Percentiles rank a stretch among this genome's conserved stretches.
phyloP scores from a whole-genome alignment of 2,888 invertebrate genomes.

The Acleris holmiana region DNA sequence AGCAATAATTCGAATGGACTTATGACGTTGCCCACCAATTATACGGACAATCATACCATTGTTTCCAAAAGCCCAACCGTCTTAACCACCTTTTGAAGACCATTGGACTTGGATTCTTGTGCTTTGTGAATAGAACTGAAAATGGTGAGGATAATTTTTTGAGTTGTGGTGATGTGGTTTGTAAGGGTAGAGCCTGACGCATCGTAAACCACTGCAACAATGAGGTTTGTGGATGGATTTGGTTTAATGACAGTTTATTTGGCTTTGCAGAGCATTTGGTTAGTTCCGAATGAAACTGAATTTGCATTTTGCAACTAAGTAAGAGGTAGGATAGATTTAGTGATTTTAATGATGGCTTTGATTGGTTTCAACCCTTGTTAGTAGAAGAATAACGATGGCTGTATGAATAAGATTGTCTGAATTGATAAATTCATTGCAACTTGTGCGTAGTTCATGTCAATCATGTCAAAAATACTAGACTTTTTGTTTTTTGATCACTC shows the following conservation, averaged over 20 bases:
- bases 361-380: too few relatives aligned
- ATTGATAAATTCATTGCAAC: too few relatives aligned
- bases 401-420: too few relatives aligned
- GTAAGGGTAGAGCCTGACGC: conserved; percentile 12
- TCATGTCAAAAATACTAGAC: too few relatives aligned
- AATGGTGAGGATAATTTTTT: not conserved
- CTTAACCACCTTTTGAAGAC: not conserved
- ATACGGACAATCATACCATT: conserved; percentile 80
- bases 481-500: too few relatives aligned
- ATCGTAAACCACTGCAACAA: conserved; percentile 36
- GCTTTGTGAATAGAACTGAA: not conserved
- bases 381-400: too few relatives aligned
- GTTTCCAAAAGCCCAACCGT: not conserved
- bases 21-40: conserved; percentile 75
- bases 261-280: conserved; percentile 5
- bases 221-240: conserved; percentile 28
- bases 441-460: too few relatives aligned
- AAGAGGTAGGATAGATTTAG: too few relatives aligned
- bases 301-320: not conserved
- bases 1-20: conserved; percentile 66
- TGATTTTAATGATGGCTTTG: too few relatives aligned
- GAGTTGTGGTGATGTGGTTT: not conserved
- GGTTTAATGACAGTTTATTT: conserved; percentile 14
- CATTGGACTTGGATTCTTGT: not conserved
- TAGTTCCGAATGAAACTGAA: not conserved